These are phyloP conservation scores for Nasonovia ribisnigri DNA, from an alignment of 2,888 invertebrate genomes.

Conservation along the genomic window DNA sequence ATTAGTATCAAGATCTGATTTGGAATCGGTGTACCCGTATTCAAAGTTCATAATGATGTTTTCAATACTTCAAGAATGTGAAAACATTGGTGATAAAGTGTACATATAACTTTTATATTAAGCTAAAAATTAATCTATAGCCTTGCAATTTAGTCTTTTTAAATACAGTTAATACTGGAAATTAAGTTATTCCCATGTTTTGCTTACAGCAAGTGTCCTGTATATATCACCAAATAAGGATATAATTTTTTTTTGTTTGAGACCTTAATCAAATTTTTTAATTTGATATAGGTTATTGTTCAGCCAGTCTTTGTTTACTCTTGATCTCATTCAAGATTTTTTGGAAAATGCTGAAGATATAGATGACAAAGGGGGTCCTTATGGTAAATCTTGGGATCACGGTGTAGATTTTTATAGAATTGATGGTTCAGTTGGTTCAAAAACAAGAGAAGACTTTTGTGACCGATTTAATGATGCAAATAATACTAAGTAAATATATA, in stretches of 20 bases:
- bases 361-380: constrained; percentile 71
- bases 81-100: constrained; percentile 96
- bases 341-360: constrained; percentile 83
- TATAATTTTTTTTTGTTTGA: constrained; percentile 47
- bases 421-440: constrained; percentile 91
- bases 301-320: constrained; percentile 93
- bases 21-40: constrained; percentile 82
- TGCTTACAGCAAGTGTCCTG: background rate
- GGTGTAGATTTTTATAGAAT: constrained; percentile 90
- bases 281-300: constrained; percentile 83
- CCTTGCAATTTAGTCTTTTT: background rate
- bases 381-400: constrained; percentile 79
- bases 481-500: constrained; percentile 78
- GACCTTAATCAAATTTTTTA: background rate
- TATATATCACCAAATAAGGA: too few relatives aligned
- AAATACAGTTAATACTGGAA: background rate
- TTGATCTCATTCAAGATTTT: constrained; percentile 95
- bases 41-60: constrained; percentile 87
- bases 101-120: constrained; percentile 71
- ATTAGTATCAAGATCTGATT: constrained; percentile 82
- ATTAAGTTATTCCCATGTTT: background rate
- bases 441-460: constrained; percentile 87
- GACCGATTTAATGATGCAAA: constrained; percentile 87
- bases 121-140: background rate
- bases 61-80: constrained; percentile 90